A percentile compares a stretch with the other conserved stretches of the same genome.
Conservation (phyloP, 2,113 vertebrate species). For the Glaucidium brasilianum region DNA sequence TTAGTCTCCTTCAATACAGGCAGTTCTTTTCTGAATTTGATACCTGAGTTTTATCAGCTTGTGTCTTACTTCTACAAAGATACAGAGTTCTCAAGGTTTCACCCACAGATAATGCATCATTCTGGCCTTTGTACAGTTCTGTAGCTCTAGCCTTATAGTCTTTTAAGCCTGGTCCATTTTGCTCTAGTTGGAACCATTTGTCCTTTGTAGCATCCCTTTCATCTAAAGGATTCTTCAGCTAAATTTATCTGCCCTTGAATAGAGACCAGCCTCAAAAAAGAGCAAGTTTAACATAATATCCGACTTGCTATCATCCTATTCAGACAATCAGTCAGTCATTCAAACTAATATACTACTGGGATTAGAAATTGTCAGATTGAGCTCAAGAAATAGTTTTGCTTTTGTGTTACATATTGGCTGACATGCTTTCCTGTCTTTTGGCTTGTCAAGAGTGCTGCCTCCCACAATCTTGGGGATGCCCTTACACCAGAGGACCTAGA, state of each 20-base stretch:
- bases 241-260: background rate
- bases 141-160: background rate
- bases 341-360: background rate
- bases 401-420: background rate
- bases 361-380: background rate
- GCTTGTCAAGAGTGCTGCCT: background rate
- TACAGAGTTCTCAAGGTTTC: background rate
- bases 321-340: background rate
- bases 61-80: background rate
- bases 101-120: background rate
- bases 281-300: background rate
- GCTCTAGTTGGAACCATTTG: background rate
- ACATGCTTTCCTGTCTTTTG: background rate
- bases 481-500: background rate
- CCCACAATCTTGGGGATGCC: background rate
- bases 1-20: background rate
- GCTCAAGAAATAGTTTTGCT: conserved; percentile 11
- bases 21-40: background rate
- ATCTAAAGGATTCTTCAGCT: background rate
- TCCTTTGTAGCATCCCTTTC: background rate
- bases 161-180: background rate
- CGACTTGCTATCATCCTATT: background rate
- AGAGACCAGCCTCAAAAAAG: background rate
- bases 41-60: background rate
- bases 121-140: background rate